Evolutionary conservation across 2,113 vertebrate genomes (phyloP).

Genomic region (Paradisaea rubra): DNA sequence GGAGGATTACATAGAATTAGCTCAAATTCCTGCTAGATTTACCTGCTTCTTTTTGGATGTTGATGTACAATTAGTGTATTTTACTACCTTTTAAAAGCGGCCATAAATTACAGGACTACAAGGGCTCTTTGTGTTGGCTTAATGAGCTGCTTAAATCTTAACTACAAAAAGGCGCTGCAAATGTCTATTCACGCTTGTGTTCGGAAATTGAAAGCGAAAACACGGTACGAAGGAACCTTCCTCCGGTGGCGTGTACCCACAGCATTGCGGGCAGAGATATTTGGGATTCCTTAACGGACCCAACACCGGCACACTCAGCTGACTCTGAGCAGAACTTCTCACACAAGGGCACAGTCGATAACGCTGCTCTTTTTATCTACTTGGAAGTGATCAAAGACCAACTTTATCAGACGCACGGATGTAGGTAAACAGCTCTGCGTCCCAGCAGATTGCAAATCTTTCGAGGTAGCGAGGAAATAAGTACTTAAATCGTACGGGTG

Average conservation of each 20-base stretch:
- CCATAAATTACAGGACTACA: conserved; percentile 74
- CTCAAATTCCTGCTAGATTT: conserved; percentile 69
- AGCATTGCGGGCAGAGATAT: neutral
- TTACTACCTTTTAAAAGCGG: conserved; percentile 77
- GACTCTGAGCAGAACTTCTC: conserved; percentile 1
- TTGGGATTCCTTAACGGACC: conserved; percentile 29
- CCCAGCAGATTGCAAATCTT: neutral
- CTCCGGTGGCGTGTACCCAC: neutral
- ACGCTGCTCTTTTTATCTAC: neutral
- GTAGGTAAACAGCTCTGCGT: conserved; percentile 28
- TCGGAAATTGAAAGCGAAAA: conserved; percentile 31
- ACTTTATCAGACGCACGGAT: neutral
- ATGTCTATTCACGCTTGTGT: conserved; percentile 22
- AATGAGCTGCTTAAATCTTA: conserved; percentile 64
- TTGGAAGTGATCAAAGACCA: conserved; percentile 25
- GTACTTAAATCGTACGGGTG: neutral
- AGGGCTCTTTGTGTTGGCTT: conserved; percentile 64
- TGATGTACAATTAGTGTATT: conserved; percentile 73
- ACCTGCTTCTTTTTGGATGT: conserved; percentile 67
- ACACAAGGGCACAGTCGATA: neutral
- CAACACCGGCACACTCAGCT: neutral
- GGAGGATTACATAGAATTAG: conserved; percentile 55
- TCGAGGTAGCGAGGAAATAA: neutral
- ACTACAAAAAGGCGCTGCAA: conserved; percentile 19
- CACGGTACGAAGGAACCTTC: conserved; percentile 2